A percentile compares a stretch with the other conserved stretches of the same genome.
These are phyloP conservation scores for Netelia melanura DNA, from an alignment of 2,888 invertebrate genomes.

Conservation along the genomic window DNA sequence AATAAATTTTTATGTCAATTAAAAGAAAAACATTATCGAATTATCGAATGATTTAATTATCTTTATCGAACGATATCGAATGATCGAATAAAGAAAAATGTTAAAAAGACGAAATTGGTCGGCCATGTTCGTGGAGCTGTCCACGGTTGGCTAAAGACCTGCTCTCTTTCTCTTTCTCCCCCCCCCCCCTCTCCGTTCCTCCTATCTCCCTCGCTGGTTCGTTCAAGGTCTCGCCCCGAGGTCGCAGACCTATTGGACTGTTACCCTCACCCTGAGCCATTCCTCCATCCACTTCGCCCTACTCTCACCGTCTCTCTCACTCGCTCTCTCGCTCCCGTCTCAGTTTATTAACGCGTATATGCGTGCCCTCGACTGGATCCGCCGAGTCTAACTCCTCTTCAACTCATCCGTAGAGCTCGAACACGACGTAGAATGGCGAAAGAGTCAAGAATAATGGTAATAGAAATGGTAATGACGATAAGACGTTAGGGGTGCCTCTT, in stretches of 20 bases:
- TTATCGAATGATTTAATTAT: no score
- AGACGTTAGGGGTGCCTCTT: constrained; percentile 29
- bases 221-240: constrained; percentile 79
- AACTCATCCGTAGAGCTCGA: constrained; percentile 22
- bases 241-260: constrained; percentile 75
- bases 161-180: constrained; percentile 19
- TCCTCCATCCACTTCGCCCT: constrained; percentile 54
- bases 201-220: constrained; percentile 63
- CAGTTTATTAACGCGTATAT: constrained; percentile 39
- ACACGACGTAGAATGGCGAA: constrained; percentile 35
- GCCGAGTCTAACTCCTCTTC: constrained; percentile 17
- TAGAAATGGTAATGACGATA: constrained; percentile 71
- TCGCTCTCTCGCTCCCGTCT: constrained; percentile 37
- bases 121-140: constrained; percentile 25
- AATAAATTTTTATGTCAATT: no score
- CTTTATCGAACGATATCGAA: no score
- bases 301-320: constrained; percentile 35
- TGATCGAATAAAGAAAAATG: no score
- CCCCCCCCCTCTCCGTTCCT: constrained; percentile 15
- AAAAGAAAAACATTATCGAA: no score
- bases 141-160: constrained; percentile 66
- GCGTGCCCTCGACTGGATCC: constrained; percentile 38
- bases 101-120: not conserved
- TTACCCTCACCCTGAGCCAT: constrained; percentile 61
- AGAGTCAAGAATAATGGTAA: constrained; percentile 69